Percentiles rank a stretch among this genome's conserved stretches.
phyloP scores from a whole-genome alignment of 2,113 vertebrate species.

The Zosterops borbonicus region DNA sequence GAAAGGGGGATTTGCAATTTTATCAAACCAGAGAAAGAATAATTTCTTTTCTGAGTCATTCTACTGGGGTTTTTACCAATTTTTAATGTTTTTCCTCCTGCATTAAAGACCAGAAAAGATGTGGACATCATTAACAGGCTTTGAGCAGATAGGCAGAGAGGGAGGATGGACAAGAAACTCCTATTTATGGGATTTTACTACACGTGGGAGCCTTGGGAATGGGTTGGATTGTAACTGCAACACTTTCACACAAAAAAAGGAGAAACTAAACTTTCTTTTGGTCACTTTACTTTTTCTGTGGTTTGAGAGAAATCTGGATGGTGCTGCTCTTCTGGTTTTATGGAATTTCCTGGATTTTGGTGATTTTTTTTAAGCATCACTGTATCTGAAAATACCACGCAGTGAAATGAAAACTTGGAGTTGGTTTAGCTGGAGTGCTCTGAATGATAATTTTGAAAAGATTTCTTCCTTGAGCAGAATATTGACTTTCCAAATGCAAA shows the following conservation, averaged over 20 bases:
- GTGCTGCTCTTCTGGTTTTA: not conserved
- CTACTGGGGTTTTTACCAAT: not conserved
- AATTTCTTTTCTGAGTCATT: not conserved
- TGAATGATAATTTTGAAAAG: not conserved
- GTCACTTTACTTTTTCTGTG: not conserved
- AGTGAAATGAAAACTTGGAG: not conserved
- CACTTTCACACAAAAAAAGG: not conserved
- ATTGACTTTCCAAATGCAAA: constrained; percentile 24
- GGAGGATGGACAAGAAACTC: not conserved
- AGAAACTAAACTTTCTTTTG: not conserved
- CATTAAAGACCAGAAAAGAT: not conserved
- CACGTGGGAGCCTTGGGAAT: rapidly evolving
- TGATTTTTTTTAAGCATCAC: not conserved
- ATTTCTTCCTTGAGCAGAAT: not conserved
- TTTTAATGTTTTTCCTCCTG: not conserved
- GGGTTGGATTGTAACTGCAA: rapidly evolving
- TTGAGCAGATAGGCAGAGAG: not conserved
- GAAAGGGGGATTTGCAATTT: not conserved
- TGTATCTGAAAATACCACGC: not conserved
- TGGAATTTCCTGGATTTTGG: not conserved
- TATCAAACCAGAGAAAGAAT: rapidly evolving
- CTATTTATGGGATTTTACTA: not conserved
- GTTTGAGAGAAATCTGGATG: not conserved
- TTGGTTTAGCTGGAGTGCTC: not conserved
- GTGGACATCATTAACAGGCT: not conserved